A percentile compares a stretch with the other conserved stretches of the same genome.
Evolutionary conservation across 2,888 invertebrate species (phyloP).

Genomic region (Prosapia bicincta): DNA sequence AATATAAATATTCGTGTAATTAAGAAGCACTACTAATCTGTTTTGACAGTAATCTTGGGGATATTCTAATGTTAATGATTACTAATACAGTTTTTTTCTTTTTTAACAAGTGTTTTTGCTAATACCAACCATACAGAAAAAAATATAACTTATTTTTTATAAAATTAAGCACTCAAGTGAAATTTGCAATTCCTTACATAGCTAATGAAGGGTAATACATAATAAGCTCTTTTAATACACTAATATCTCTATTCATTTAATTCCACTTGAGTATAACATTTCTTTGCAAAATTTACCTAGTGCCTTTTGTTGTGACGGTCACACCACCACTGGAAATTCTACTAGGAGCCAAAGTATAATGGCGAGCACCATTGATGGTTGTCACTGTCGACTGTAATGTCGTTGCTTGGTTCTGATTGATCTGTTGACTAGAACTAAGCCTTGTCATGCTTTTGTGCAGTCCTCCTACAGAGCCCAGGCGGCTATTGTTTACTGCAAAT

Average conservation of each 20-base stretch:
- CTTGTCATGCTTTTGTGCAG: conserved; percentile 81
- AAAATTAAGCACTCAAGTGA: no score
- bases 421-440: conserved; percentile 72
- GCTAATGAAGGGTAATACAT: no score
- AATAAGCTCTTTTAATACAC: no score
- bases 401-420: conserved; percentile 48
- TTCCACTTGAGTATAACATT: conserved; percentile 26
- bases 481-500: conserved; percentile 39
- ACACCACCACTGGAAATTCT: conserved; percentile 51
- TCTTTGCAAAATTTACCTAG: conserved; percentile 30
- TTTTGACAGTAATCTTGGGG: no score
- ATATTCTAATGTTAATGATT: no score
- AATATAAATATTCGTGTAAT: no score
- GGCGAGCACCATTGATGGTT: conserved; percentile 24
- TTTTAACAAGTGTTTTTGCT: no score
- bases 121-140: no score
- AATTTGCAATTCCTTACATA: no score
- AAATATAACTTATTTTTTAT: no score
- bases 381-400: conserved; percentile 20
- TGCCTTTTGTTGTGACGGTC: conserved; percentile 56
- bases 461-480: conserved; percentile 66
- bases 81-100: no score
- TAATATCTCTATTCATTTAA: neutral
- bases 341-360: conserved; percentile 20
- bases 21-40: no score